Evolutionary conservation across 2,113 vertebrate species (phyloP).

Genomic region (Barnardius zonarius): DNA sequence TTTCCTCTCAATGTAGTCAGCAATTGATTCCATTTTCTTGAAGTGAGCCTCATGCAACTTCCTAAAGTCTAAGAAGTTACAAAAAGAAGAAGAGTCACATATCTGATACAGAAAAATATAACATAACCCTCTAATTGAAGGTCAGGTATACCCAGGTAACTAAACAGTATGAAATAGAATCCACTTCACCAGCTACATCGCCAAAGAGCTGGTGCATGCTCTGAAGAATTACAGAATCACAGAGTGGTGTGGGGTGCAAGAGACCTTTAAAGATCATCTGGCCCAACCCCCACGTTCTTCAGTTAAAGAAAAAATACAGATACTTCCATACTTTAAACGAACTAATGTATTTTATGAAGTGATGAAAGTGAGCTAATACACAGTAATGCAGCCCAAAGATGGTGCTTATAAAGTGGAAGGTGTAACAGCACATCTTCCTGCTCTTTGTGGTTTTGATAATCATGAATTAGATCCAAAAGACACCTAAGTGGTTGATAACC

Average conservation of each 20-base stretch:
- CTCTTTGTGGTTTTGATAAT: neutral
- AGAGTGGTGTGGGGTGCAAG: neutral
- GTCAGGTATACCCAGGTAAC: neutral
- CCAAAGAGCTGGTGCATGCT: neutral
- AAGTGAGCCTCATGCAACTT: slow-evolving; percentile 92
- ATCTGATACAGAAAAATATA: neutral
- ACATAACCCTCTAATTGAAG: fast-evolving
- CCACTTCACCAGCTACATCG: neutral
- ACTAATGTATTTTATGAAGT: neutral
- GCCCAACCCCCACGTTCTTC: neutral
- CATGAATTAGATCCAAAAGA: neutral
- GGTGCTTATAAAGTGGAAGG: neutral
- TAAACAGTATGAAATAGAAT: neutral
- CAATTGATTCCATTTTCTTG: slow-evolving; percentile 94
- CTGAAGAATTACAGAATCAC: neutral
- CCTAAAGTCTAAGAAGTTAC: slow-evolving; percentile 83
- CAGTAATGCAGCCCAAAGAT: neutral
- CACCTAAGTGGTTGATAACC: fast-evolving
- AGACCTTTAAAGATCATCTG: neutral
- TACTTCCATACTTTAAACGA: neutral
- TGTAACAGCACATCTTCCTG: neutral
- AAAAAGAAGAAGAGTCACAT: neutral
- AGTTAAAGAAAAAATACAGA: neutral
- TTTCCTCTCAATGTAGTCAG: slow-evolving; percentile 86
- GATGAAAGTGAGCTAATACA: neutral